Base-by-base conservation (phyloP, 2,888 invertebrate genomes). In the Perithous albicinctus region DNA sequence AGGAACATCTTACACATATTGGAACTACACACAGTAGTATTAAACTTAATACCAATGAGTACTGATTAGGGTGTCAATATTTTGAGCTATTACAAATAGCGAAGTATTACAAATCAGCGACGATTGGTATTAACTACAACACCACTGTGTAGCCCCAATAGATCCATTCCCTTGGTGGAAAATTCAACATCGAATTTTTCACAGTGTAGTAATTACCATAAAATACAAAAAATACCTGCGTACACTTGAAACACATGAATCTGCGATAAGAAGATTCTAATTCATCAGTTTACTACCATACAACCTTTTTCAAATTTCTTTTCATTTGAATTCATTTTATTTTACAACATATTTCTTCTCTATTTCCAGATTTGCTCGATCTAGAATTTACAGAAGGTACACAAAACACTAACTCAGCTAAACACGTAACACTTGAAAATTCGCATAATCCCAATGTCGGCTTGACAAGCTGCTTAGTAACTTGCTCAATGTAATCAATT, bases 361-460 rank as follows among this genome's bases (percentile, higher is more conserved):
- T 89, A 74, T 88, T 91, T 91, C 78, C 91, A 90, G 91, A 91
- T 88, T 88, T 91, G 88, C 89, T 91, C 87, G 90, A 90, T 87
- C 87, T 91, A 87, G 87, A 88, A 84, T 89, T 90, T 85, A 88
- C 88, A 64, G 90, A 89, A 90, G 90, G 90, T 90, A 91, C 80
- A 85, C 78, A 15, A 79, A 61, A 82, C 70, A 48, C 72, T 63
- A 69, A 59, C 46, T 20, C n/a, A 15, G 7, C 26, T 69, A 56
- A 56, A 38, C 23, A 54, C n/a, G 38, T 69, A 69, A 69, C 51
- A 23, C 35, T 51, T 26, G 38, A 8, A 23, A 75, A 46, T 46
- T 56, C 41, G 72, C 46, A 32, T 73, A 61, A 56, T 32, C 54
- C 1, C 10, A 12, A 41, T 38, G 15, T 15, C 7, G 15, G 41